Conservation (phyloP, 2,797 vertebrate genomes). For the Chelonia mydas region DNA sequence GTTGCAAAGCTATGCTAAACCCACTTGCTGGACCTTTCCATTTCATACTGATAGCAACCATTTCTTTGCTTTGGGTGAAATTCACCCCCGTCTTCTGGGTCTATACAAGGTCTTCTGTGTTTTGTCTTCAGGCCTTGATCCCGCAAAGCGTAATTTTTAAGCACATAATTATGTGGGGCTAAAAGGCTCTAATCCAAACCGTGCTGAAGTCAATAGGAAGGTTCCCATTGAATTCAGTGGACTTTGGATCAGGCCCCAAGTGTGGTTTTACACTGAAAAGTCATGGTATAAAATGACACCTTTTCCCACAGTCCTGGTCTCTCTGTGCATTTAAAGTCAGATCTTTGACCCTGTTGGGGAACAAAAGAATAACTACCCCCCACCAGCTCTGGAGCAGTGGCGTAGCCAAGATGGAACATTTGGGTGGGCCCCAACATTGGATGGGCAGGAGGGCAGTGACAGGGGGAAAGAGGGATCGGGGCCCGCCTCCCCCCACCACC, state of each 20-base stretch:
- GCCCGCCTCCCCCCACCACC: too few relatives aligned
- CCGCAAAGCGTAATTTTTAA: not conserved
- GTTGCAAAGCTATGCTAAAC: not conserved
- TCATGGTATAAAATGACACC: not conserved
- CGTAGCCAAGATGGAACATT: too few relatives aligned
- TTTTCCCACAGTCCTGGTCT: not conserved
- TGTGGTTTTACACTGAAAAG: not conserved
- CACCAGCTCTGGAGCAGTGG: not conserved
- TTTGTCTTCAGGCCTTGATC: not conserved
- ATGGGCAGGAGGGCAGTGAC: too few relatives aligned
- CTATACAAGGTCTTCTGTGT: not conserved
- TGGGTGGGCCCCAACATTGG: too few relatives aligned
- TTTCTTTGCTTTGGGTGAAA: conserved; percentile 60
- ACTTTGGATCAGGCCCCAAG: not conserved
- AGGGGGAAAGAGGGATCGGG: too few relatives aligned
- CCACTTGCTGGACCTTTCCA: conserved; percentile 17
- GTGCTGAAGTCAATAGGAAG: fast-evolving
- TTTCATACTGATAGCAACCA: not conserved
- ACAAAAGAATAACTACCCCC: not conserved
- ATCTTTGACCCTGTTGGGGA: not conserved
- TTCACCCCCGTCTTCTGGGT: not conserved
- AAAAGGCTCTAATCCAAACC: not conserved
- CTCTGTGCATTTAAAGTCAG: not conserved
- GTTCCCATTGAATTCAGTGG: not conserved
- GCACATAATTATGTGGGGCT: not conserved